These are phyloP conservation scores for Tyrophagus putrescentiae DNA, from an alignment of 1,140 invertebrate species.

Conservation along the genomic window DNA sequence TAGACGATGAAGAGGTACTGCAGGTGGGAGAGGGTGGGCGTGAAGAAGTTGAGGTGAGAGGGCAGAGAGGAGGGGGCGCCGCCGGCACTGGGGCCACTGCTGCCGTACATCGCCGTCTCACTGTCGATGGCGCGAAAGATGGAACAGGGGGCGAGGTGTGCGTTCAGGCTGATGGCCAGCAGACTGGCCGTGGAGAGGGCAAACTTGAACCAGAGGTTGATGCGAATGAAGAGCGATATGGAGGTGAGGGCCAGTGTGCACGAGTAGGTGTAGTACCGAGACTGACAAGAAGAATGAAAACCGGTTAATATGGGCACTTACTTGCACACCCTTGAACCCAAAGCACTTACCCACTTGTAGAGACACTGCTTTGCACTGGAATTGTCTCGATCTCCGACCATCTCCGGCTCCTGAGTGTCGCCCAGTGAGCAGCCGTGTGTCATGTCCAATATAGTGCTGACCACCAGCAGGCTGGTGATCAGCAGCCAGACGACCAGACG, in stretches of 20 bases:
- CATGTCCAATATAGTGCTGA: constrained; percentile 2
- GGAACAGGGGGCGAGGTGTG: background rate
- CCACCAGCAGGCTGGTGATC: background rate
- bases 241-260: constrained; percentile 57
- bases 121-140: background rate
- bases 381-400: background rate
- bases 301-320: background rate
- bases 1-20: constrained; percentile 19
- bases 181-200: constrained; percentile 38
- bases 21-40: constrained; percentile 11
- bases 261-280: constrained; percentile 64
- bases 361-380: constrained; percentile 3
- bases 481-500: constrained; percentile 16
- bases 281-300: background rate
- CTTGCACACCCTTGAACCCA: background rate
- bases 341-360: constrained; percentile 18
- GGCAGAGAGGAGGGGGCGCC: background rate
- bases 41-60: constrained; percentile 11
- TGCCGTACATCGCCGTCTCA: background rate
- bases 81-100: background rate
- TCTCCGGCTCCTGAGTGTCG: background rate
- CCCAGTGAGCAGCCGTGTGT: constrained; percentile 8
- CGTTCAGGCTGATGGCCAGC: background rate
- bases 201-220: constrained; percentile 67
- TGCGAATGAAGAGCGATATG: constrained; percentile 63